Conservation (phyloP, 1,140 invertebrate genomes). For the Tribolium castaneum region DNA sequence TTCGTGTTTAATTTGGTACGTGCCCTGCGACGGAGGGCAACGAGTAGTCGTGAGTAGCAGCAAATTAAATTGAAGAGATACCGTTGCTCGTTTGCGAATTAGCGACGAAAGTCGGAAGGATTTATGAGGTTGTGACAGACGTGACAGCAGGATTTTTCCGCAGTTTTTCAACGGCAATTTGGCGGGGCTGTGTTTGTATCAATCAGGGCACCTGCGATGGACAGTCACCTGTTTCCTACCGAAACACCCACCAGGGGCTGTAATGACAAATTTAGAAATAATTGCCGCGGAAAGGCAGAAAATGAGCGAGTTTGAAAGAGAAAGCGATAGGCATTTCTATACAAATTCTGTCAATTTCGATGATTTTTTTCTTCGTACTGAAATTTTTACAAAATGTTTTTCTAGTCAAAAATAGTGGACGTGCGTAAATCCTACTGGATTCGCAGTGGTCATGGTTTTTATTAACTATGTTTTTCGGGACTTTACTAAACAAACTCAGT, state of each 20-base stretch:
- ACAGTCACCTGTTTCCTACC: conserved; percentile 14
- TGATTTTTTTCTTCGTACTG: no score
- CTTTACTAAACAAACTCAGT: no score
- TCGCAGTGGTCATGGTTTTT: no score
- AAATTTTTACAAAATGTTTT: no score
- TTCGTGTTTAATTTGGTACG: conserved; percentile 45
- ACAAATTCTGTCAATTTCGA: no score
- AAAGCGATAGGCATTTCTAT: no score
- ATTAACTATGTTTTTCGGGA: no score
- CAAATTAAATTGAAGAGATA: conserved; percentile 18
- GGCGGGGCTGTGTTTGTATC: not conserved
- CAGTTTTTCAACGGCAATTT: not conserved
- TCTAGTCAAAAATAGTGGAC: no score
- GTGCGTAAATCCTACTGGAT: no score
- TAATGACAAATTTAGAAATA: not conserved
- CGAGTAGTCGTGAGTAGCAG: conserved; percentile 13
- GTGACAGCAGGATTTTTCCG: not conserved
- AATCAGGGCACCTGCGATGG: conserved; percentile 23
- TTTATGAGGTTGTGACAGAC: not conserved
- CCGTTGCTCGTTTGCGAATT: conserved; percentile 22
- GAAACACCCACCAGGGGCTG: not conserved
- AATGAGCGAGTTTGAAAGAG: not conserved
- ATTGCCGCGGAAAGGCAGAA: not conserved
- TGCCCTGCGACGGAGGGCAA: conserved; percentile 4
- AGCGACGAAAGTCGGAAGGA: not conserved